Base-by-base conservation (phyloP, 2,113 vertebrate genomes). In the Xerus inauris region DNA sequence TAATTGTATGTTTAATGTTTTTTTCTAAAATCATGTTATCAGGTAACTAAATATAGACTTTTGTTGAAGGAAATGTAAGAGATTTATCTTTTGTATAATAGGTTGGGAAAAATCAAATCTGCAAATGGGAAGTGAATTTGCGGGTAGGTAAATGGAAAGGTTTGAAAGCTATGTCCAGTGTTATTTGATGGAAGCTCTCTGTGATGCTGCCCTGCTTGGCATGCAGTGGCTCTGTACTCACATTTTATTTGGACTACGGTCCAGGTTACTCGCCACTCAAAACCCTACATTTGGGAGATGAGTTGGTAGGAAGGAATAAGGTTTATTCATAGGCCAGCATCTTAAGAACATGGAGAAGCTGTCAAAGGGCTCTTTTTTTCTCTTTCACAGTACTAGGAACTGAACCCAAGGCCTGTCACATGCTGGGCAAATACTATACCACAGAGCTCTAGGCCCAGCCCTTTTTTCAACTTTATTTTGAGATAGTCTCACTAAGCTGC, bases 1-100 rank as follows among this genome's bases (percentile, higher is more conserved):
- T 81, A 9, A 73, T 90, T 94, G 85, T 64, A 85, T 81, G 26
- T 93, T 95, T 64, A 64, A 28, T 93, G 24, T 35, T 65, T 62
- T 59, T 81, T 91, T 75, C 28, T 77, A 90, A 90, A 92, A 32
- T 80, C n/a, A 88, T 86, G 12, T 49, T 83, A 30, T 9, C 75
- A 57, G 26, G 7, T 76, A 89, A 89, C 22, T 38, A 9, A 85
- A 73, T 67, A 59, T 91, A 91, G 51, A 51, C 12, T 62, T 92
- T 96, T 86, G 5, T 30, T 86, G 67, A 91, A 76, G 51, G 80
- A 79, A n/a, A 87, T 65, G 20, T 59, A 85, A 72, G 62, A 76
- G 6, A 40, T 85, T 71, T n/a, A 49, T 81, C 13, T 85, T 75
- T 89, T 80, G 4, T 85, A 75, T 59, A 47, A 30, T 85, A 22